A percentile compares a stretch with the other conserved stretches of the same genome.
Conservation (phyloP, 2,888 invertebrate genomes). For the Phrixothrix hirtus region DNA sequence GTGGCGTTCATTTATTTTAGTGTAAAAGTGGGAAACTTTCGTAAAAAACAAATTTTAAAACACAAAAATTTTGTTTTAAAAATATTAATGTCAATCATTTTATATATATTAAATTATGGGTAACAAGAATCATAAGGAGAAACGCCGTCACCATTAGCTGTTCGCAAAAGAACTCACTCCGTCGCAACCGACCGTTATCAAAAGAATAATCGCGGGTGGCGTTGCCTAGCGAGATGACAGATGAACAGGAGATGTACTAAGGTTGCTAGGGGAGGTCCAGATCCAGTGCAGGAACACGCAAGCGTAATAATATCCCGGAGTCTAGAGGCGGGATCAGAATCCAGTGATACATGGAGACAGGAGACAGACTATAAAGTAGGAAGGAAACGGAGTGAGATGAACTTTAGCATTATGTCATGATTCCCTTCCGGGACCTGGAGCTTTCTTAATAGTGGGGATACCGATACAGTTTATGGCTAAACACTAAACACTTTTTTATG, state of each 20-base stretch:
- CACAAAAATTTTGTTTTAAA: too few species aligned
- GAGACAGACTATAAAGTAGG: constrained; percentile 30
- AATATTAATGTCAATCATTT: too few species aligned
- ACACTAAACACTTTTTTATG: constrained; percentile 56
- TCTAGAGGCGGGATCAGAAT: constrained; percentile 33
- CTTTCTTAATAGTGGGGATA: constrained; percentile 51
- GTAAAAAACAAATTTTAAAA: too few species aligned
- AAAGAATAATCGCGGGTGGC: constrained; percentile 30
- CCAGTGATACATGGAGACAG: constrained; percentile 27
- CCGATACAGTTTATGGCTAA: constrained; percentile 56
- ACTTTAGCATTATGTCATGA: constrained; percentile 30
- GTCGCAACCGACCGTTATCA: constrained; percentile 30
- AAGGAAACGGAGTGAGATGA: constrained; percentile 37
- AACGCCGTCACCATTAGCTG: constrained; percentile 1
- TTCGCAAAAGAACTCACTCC: constrained; percentile 16
- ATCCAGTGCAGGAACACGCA: constrained; percentile 32
- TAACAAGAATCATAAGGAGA: not conserved
- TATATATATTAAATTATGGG: too few species aligned
- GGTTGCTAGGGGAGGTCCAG: constrained; percentile 54
- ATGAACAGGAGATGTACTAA: constrained; percentile 44
- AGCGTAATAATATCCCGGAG: constrained; percentile 30
- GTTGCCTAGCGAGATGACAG: constrained; percentile 36
- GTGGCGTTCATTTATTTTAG: too few species aligned
- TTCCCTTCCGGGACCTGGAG: constrained; percentile 42
- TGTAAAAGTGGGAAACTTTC: too few species aligned